These are phyloP conservation scores for Papilio dardanus DNA, from an alignment of 1,140 invertebrate species.

Conservation along the genomic window DNA sequence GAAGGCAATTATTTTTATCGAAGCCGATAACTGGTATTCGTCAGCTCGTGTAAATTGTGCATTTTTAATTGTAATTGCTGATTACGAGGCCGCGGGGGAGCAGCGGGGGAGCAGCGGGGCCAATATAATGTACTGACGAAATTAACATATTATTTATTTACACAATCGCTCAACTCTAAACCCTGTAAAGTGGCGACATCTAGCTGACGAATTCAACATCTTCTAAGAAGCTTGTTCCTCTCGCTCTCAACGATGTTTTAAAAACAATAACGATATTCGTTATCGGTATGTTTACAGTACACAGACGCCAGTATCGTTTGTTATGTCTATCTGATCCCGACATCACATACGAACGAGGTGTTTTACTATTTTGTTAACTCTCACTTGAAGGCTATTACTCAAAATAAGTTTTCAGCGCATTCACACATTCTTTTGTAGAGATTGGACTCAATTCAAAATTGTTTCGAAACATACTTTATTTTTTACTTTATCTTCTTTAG, in stretches of 20 bases:
- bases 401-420: background rate
- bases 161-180: background rate
- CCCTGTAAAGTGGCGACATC: background rate
- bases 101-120: background rate
- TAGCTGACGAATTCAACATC: background rate
- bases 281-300: background rate
- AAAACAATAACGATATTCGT: background rate
- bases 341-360: background rate
- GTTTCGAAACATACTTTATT: too few species aligned
- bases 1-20: constrained; percentile 23
- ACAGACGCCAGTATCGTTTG: background rate
- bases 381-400: background rate
- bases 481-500: too few species aligned
- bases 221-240: background rate
- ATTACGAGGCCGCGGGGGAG: background rate
- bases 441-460: too few species aligned
- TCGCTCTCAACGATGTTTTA: background rate
- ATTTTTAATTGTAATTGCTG: constrained; percentile 23
- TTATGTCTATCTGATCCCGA: background rate
- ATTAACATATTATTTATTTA: background rate
- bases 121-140: background rate
- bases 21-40: constrained; percentile 20
- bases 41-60: constrained; percentile 24
- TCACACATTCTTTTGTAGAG: too few species aligned
- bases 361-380: background rate